Evolutionary conservation across 2,113 vertebrate genomes (phyloP).

Genomic region (Micromys minutus): DNA sequence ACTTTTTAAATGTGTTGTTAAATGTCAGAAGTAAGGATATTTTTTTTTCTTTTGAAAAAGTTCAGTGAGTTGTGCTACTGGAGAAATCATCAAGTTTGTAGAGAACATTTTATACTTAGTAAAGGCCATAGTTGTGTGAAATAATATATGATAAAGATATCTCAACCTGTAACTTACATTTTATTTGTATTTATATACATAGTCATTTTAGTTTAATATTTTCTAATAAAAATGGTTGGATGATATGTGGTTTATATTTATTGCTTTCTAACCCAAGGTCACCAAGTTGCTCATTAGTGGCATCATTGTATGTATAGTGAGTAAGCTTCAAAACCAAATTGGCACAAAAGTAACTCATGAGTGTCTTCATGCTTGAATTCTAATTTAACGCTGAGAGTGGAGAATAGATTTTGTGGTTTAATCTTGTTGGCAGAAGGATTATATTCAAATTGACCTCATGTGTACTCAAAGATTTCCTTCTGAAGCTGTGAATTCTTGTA

Average conservation of each 20-base stretch:
- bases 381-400: not conserved
- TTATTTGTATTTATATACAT: not conserved
- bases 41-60: not conserved
- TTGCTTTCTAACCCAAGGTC: not conserved
- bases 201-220: not conserved
- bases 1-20: not conserved
- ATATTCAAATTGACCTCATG: not conserved
- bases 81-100: not conserved
- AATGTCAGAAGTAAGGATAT: not conserved
- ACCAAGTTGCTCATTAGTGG: not conserved
- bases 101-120: not conserved
- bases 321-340: not conserved
- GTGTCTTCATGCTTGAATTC: not conserved
- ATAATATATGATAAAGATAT: not conserved
- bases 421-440: constrained; percentile 1
- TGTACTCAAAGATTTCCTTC: not conserved
- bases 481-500: not conserved
- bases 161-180: not conserved
- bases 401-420: not conserved
- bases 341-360: not conserved
- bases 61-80: not conserved
- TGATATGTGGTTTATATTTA: not conserved
- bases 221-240: not conserved
- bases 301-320: not conserved
- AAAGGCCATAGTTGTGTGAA: not conserved